Evolutionary conservation across 2,888 invertebrate species (phyloP).

Genomic region (Plutella xylostella): DNA sequence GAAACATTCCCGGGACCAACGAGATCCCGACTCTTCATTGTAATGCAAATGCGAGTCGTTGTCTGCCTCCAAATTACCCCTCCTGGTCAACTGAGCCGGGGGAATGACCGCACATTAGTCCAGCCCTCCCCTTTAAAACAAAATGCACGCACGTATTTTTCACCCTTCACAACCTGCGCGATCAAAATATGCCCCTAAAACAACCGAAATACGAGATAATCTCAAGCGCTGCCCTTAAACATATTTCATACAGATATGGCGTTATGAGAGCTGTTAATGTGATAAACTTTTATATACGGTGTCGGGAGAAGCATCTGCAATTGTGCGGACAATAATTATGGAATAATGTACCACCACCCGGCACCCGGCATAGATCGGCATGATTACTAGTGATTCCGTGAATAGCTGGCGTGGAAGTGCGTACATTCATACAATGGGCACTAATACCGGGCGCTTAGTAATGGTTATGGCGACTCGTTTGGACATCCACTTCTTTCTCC

Average conservation of each 20-base stretch:
- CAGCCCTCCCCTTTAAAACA: constrained; percentile 58
- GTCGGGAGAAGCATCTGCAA: constrained; percentile 44
- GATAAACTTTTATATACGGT: constrained; percentile 39
- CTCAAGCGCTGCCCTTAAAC: no score
- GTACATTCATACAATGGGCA: background rate
- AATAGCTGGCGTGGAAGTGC: constrained; percentile 31
- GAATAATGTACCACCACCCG: constrained; percentile 38
- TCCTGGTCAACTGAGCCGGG: constrained; percentile 59
- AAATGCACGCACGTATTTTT: constrained; percentile 31
- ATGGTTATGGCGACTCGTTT: background rate
- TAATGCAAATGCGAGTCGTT: constrained; percentile 60
- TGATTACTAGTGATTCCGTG: constrained; percentile 51
- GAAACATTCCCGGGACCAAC: constrained; percentile 38
- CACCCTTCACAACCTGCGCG: constrained; percentile 15
- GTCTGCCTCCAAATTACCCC: constrained; percentile 68
- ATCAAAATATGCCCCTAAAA: background rate
- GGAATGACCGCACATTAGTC: constrained; percentile 57
- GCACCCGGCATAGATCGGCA: constrained; percentile 37
- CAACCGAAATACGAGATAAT: no score
- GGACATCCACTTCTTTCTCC: background rate
- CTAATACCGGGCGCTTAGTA: background rate
- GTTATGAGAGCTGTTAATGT: constrained; percentile 59
- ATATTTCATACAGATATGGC: constrained; percentile 61
- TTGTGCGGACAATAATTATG: constrained; percentile 59
- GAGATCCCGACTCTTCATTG: constrained; percentile 57